phyloP scores from a whole-genome alignment of 2,113 vertebrate genomes.

The Nettapus auritus region DNA sequence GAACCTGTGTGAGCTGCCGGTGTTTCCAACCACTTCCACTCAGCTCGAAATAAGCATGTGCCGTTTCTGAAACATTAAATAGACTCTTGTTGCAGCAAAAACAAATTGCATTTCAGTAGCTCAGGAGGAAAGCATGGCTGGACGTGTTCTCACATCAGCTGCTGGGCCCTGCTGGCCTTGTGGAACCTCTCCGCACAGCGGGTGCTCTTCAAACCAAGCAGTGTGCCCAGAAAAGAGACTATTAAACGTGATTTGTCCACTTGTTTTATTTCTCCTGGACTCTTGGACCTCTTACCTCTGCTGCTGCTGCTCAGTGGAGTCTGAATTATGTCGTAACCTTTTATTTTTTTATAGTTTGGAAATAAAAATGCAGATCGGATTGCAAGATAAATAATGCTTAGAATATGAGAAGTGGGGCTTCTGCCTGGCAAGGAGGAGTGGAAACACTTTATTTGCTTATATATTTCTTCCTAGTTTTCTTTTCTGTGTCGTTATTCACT shows the following conservation, averaged over 20 bases:
- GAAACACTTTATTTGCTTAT: neutral
- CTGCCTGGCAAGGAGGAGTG: neutral
- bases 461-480: neutral
- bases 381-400: neutral
- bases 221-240: neutral
- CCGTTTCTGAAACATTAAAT: neutral
- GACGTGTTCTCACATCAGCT: neutral
- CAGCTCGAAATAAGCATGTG: accelerated
- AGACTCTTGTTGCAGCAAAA: neutral
- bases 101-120: neutral
- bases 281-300: neutral
- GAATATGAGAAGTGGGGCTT: neutral
- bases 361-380: neutral
- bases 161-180: neutral
- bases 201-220: neutral
- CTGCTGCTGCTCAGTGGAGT: neutral
- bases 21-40: neutral
- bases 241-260: neutral
- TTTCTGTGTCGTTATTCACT: neutral
- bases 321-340: neutral
- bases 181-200: neutral
- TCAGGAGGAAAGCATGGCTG: neutral
- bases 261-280: neutral
- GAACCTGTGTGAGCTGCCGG: neutral
- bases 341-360: neutral